Evolutionary conservation across 1,140 invertebrate genomes (phyloP), one percentile per base, ranked within the genome.

Genomic region (Drosophila athabasca): DNA sequence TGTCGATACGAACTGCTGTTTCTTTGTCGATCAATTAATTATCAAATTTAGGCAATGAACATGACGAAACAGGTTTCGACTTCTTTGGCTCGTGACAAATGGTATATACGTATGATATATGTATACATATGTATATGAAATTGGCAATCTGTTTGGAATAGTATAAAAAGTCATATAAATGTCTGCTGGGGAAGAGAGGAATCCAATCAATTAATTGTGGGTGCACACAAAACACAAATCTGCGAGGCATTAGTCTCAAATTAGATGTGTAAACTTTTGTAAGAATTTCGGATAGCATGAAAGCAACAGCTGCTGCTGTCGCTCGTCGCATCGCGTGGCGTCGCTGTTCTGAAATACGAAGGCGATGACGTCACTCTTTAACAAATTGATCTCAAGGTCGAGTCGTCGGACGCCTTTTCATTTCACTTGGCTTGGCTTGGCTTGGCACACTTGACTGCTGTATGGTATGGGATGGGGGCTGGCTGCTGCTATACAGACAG

Each of bases 371-470:
- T 87, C 82, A 87, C 46, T 50, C 22, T 57, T 75, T 53, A 75
- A 88, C 79, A 87, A 87, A 88, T 87, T 82, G 52, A 76, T 71
- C 76, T 88, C 83, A 87, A 87, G 82, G 82, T 85, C 82, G 72
- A 51, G 68, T 53, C 60, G 72, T 59, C 67, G 70, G 73, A 70
- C 82, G 83, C 83, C 67, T 87, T 87, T 87, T 82, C 79, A 88
- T 87, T 87, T 87, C 82, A 87, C 82, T 87, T 19, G 17, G 17
- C 17, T 19, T 26, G 24, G 24, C 24, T 26, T 26, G 4, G 24
- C 24, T 26, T 87, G 79, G 84, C 82, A 84, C 64, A 80, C 73
- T 84, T 81, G 77, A 60, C 79, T 81, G 52, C 31, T 35, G 31
- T 35, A 35, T 70, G 51, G 29, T 29, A 29, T 29, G 29, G 29